Percentiles rank a stretch among this genome's conserved stretches.
Conservation (phyloP, 2,888 invertebrate genomes). For the Artemia sinica region DNA sequence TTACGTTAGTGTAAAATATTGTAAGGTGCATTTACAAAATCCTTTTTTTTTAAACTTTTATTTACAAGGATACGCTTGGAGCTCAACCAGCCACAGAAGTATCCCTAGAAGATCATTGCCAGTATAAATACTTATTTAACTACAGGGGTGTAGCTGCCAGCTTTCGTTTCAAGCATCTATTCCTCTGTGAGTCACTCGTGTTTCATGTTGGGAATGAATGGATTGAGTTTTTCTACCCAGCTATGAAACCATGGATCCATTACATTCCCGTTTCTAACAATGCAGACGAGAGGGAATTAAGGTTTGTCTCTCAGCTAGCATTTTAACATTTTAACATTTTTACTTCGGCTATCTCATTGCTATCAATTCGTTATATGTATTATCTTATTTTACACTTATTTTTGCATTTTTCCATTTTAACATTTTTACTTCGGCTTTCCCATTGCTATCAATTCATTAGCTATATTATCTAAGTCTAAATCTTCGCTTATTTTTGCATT, state of each 20-base stretch:
- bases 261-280: conserved; percentile 66
- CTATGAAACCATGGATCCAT: conserved; percentile 84
- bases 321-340: too few species aligned
- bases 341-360: too few species aligned
- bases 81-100: conserved; percentile 68
- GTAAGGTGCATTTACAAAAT: too few species aligned
- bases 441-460: too few species aligned
- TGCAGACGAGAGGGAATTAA: conserved; percentile 48
- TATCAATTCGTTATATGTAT: too few species aligned
- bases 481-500: too few species aligned
- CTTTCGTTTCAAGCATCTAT: conserved; percentile 86
- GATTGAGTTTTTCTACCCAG: conserved; percentile 83
- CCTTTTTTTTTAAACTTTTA: conserved; percentile 16
- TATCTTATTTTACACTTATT: too few species aligned
- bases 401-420: too few species aligned
- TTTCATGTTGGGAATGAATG: conserved; percentile 87
- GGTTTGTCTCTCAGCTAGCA: conserved; percentile 31
- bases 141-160: conserved; percentile 93
- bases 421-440: too few species aligned
- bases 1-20: too few species aligned
- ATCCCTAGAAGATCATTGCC: conserved; percentile 72
- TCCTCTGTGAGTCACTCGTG: conserved; percentile 75
- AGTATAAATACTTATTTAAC: conserved; percentile 65
- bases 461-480: too few species aligned
- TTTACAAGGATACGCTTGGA: conserved; percentile 60